A percentile compares a stretch with the other conserved stretches of the same genome.
These are phyloP conservation scores for Laterallus jamaicensis DNA, from an alignment of 2,113 vertebrate species.

Conservation along the genomic window DNA sequence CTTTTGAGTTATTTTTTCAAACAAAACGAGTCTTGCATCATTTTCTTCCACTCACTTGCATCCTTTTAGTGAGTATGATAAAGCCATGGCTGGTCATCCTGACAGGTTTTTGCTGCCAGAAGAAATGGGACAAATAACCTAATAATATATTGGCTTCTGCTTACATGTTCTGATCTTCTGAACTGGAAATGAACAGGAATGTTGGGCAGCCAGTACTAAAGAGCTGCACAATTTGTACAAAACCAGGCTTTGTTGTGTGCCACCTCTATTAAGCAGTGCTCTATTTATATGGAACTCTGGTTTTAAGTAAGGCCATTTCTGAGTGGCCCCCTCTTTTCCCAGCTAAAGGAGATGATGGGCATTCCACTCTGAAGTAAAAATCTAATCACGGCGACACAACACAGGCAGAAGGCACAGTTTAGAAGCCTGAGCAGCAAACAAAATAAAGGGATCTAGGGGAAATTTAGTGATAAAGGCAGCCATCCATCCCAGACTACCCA, in stretches of 20 bases:
- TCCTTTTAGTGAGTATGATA: neutral
- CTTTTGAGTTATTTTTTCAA: neutral
- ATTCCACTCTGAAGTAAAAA: neutral
- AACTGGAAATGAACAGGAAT: neutral
- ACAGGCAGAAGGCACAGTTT: neutral
- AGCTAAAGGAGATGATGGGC: neutral
- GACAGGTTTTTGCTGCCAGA: neutral
- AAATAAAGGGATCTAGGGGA: neutral
- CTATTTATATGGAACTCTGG: neutral
- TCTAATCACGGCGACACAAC: neutral
- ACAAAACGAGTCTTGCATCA: neutral
- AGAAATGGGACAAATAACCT: neutral
- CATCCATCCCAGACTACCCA: neutral
- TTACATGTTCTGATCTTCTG: neutral
- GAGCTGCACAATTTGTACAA: neutral
- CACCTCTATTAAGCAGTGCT: neutral
- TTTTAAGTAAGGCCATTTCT: neutral
- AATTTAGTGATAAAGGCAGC: neutral
- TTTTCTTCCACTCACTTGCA: neutral
- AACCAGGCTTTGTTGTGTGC: neutral
- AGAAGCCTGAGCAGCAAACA: neutral
- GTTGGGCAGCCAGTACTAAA: neutral
- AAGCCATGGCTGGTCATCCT: neutral
- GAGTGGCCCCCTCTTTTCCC: neutral
- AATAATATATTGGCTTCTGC: neutral